Base-by-base conservation (phyloP, 2,113 vertebrate genomes). In the Columba livia region DNA sequence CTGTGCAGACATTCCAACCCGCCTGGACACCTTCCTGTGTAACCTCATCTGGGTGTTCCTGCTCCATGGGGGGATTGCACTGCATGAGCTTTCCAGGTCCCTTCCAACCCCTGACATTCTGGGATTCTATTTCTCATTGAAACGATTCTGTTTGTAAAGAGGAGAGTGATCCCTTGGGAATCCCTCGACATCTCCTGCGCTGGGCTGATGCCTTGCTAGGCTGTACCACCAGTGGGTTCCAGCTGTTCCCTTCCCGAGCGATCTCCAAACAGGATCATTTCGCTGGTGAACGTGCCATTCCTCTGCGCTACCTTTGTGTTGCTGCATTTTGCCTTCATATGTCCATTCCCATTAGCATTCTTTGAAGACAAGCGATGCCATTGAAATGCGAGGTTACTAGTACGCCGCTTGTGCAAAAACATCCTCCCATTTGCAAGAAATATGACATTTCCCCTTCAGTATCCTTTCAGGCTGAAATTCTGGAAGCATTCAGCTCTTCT, bases 151-250 rank as follows among this genome's bases (percentile, higher is more conserved):
- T n/a, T 44, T 65, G 71, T 15, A 28, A 47, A 47, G 17, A 19
- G 40, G 19, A 60, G n/a, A 79, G 34, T 29, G 47, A 65, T 88
- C 31, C 50, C 77, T 36, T 69, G 40, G 86, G 75, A 95, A 34
- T 13, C 4, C 17, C 40, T 60, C 62, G 8, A 5, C 13, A 16
- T 23, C 26, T 74, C 32, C 58, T 38, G 9, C 0, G 0, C 57
- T 72, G 73, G 71, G n/a, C 10, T 71, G 47, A 12, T 23, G 56
- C 42, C 10, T 74, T 13, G 18, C 73, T 36, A 15, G 85, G 26
- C 61, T 89, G 65, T 29, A 19, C n/a, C n/a, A 40, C n/a, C 4
- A 2, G 8, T 9, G 54, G 70, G 48, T 36, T 58, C 31, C 53
- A 44, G 3, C 9, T 44, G 16, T 53, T 92, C 8, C 34, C 17